Evolutionary conservation across 2,113 vertebrate genomes (phyloP), one percentile per base, ranked within the genome.

Genomic region (Psophia crepitans): DNA sequence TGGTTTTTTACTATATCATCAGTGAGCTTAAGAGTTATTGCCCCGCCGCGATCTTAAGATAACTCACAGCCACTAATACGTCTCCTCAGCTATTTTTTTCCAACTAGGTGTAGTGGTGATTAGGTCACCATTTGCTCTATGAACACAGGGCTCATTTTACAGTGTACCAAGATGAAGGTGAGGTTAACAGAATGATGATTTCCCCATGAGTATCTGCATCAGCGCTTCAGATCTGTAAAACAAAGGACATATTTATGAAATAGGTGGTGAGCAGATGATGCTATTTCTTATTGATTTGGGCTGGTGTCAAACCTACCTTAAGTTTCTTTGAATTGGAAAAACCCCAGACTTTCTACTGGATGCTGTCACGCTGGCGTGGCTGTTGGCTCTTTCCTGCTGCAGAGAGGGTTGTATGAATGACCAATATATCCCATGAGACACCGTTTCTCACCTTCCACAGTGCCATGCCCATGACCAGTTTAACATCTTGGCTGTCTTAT

Each of bases 291-390:
- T 5, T 26, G 11, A 46, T 39, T 30, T 75, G 57, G 8, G 32
- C 58, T 89, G 18, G 23, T 46, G 32, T 88, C 51, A 82, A 63
- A 58, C 14, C 32, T 53, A 23, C 30, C n/a, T 60, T 65, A 61
- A n/a, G 9, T 75, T 79, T 57, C 20, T 57, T 57, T 51, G 43
- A 75, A 48, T 7, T 57, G 21, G 14, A 27, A 41, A n/a, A 61
- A 35, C 10, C 41, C 5, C 41, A 43, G 33, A 5, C 48, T 49
- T 64, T 27, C 26, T 58, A 8, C 39, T 75, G 49, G 23, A 41
- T 1, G 2, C 12, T 27, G 1, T 54, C 1, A 1, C 0, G 4
- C 7, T 22, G 11, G 5, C 0, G 0, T 80, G 53, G 53, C 51
- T 20, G 2, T 53, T 64, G 18, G 32, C 13, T 41, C 24, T 54